A percentile compares a stretch with the other conserved stretches of the same genome.
Evolutionary conservation across 2,888 invertebrate genomes (phyloP).

Genomic region (Ceriagrion tenellum): DNA sequence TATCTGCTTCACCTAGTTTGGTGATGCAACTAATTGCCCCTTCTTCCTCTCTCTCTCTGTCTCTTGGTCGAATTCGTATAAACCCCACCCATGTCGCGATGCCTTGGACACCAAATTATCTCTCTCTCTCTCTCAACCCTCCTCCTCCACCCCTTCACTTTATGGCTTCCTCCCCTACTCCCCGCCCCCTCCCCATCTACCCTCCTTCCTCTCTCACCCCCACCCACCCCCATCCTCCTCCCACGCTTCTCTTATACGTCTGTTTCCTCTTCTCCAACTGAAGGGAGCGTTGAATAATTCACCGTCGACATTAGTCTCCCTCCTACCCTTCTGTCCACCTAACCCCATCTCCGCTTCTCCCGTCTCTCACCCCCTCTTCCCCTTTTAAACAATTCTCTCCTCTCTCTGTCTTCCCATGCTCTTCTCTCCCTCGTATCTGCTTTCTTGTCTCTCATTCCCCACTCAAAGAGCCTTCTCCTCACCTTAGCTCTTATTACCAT

Average conservation of each 20-base stretch:
- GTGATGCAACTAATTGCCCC: not conserved
- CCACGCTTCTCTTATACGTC: not conserved
- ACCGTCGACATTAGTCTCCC: conserved; percentile 38
- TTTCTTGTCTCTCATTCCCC: not conserved
- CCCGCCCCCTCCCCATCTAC: too few relatives aligned
- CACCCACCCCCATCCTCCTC: not conserved
- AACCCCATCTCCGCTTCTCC: not conserved
- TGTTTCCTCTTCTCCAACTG: conserved; percentile 18
- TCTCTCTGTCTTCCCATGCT: not conserved
- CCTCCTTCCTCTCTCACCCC: not conserved
- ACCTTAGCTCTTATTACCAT: not conserved
- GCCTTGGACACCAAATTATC: conserved; percentile 19
- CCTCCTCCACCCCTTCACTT: not conserved
- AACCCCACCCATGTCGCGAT: not conserved
- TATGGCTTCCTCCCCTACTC: not conserved
- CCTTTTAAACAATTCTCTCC: too few relatives aligned
- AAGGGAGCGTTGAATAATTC: conserved; percentile 50
- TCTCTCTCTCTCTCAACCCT: not conserved
- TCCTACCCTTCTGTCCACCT: conserved; percentile 29
- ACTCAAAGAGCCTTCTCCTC: not conserved
- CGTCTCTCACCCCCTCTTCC: not conserved
- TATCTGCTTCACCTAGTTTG: not conserved
- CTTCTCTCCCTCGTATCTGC: not conserved
- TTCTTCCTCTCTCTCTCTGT: not conserved
- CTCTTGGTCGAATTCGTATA: not conserved